A percentile compares a stretch with the other conserved stretches of the same genome.
phyloP scores from a whole-genome alignment of 1,140 invertebrate genomes.

The Eupristina koningsbergeri region DNA sequence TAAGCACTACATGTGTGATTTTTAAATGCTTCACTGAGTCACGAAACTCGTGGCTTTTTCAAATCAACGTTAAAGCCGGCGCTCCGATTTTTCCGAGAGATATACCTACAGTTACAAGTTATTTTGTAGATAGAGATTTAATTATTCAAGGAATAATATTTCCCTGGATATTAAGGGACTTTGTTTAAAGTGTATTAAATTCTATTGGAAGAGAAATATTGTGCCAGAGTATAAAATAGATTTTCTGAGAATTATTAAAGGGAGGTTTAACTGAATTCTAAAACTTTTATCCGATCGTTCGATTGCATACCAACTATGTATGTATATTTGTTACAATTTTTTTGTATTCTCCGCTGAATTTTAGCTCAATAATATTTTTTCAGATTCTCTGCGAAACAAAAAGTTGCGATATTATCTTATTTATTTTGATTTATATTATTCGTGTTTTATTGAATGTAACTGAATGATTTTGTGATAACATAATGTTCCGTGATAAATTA shows the following conservation, averaged over 20 bases:
- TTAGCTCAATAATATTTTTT: background rate
- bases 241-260: slow-evolving; percentile 29
- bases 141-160: slow-evolving; percentile 23
- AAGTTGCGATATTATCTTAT: background rate
- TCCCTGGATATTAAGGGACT: slow-evolving; percentile 10
- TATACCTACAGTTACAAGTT: background rate
- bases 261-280: slow-evolving; percentile 27
- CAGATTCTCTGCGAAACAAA: background rate
- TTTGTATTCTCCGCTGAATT: background rate
- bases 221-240: slow-evolving; percentile 35
- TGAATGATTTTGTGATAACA: background rate
- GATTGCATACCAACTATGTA: slow-evolving; percentile 42
- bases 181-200: slow-evolving; percentile 15
- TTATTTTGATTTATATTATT: background rate
- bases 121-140: background rate
- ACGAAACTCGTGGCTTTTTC: background rate
- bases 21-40: background rate
- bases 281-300: slow-evolving; percentile 48
- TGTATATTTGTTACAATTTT: slow-evolving; percentile 20
- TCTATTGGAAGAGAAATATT: slow-evolving; percentile 21
- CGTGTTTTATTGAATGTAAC: background rate
- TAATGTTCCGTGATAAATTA: background rate
- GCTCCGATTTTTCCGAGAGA: background rate
- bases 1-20: background rate
- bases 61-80: background rate